Percentiles rank a stretch among this genome's conserved stretches.
phyloP scores from a whole-genome alignment of 2,888 invertebrate genomes.

The Lithophane semibrunnea region DNA sequence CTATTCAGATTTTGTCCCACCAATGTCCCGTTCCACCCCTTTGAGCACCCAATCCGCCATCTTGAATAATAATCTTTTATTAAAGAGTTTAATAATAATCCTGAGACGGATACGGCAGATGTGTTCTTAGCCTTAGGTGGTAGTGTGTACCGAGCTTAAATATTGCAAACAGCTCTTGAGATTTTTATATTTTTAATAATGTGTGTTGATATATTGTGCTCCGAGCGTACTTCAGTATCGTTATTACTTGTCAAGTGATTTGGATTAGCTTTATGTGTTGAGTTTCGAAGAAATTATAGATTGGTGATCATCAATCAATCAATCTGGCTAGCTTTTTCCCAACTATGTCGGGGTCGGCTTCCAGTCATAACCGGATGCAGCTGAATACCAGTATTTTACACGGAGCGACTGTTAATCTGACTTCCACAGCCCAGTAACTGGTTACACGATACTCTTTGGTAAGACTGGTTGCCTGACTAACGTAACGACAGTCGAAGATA shows the following conservation, averaged over 20 bases:
- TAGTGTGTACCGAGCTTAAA: slow-evolving; percentile 66
- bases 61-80: slow-evolving; percentile 84
- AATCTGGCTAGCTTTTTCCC: neutral
- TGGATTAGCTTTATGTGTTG: slow-evolving; percentile 5
- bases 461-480: neutral
- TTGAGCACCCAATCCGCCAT: slow-evolving; percentile 85
- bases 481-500: neutral
- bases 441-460: neutral
- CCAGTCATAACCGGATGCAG: neutral
- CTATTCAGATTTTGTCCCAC: slow-evolving; percentile 60
- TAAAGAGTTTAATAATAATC: slow-evolving; percentile 83
- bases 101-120: slow-evolving; percentile 73
- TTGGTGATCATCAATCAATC: neutral
- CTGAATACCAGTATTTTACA: neutral
- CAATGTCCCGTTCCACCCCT: slow-evolving; percentile 64
- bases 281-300: neutral
- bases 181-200: slow-evolving; percentile 53
- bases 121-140: slow-evolving; percentile 68
- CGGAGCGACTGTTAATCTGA: neutral
- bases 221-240: slow-evolving; percentile 33
- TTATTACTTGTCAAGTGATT: slow-evolving; percentile 35
- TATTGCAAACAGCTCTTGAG: slow-evolving; percentile 66
- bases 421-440: neutral
- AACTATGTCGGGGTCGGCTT: neutral
- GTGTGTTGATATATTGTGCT: slow-evolving; percentile 40